These are phyloP conservation scores for Vanessa tameamea DNA, from an alignment of 1,140 invertebrate genomes.

Conservation along the genomic window DNA sequence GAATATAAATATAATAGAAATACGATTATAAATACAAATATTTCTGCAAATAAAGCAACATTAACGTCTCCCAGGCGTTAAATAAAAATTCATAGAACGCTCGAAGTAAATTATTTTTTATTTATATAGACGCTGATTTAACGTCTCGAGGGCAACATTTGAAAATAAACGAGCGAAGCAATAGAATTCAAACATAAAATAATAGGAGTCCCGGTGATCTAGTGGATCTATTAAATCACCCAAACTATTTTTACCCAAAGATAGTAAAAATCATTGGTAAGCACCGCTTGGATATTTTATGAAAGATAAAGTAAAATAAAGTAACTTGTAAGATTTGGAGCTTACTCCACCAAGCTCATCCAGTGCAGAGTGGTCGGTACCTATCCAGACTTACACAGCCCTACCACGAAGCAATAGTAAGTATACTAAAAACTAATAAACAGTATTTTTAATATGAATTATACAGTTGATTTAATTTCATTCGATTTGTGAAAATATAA, in stretches of 20 bases:
- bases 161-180: neutral
- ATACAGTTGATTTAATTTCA: neutral
- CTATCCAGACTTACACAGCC: too few relatives aligned
- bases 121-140: slow-evolving; percentile 1
- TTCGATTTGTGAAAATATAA: neutral
- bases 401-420: too few relatives aligned
- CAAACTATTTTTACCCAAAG: too few relatives aligned
- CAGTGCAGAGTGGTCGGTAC: too few relatives aligned
- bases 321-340: too few relatives aligned
- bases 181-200: neutral
- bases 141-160: neutral
- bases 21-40: neutral
- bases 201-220: too few relatives aligned
- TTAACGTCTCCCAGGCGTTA: neutral
- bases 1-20: neutral
- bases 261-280: too few relatives aligned
- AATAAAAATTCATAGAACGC: slow-evolving; percentile 4
- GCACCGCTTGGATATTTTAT: too few relatives aligned
- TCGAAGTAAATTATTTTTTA: neutral
- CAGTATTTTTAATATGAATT: neutral
- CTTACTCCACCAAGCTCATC: too few relatives aligned
- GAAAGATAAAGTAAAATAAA: too few relatives aligned
- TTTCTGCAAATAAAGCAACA: neutral
- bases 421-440: too few relatives aligned
- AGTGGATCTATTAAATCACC: too few relatives aligned